Percentiles rank a stretch among this genome's conserved stretches.
phyloP scores from a whole-genome alignment of 2,797 vertebrate species.

The Enteromius radiatus region DNA sequence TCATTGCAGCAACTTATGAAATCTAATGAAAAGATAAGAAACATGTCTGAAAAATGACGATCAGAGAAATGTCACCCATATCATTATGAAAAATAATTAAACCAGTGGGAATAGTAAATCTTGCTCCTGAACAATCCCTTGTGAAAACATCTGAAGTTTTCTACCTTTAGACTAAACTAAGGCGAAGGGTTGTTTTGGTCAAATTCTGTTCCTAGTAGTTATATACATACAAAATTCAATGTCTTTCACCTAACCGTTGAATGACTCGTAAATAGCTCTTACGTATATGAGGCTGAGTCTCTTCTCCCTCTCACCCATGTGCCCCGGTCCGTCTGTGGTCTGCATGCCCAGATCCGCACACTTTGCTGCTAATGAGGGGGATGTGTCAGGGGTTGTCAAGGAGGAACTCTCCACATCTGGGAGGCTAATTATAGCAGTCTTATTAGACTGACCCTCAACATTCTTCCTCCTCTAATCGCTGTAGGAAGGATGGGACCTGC shows the following conservation, averaged over 20 bases:
- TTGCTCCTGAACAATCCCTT: background rate
- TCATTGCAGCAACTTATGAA: constrained; percentile 50
- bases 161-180: background rate
- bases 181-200: background rate
- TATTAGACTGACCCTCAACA: constrained; percentile 62
- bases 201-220: background rate
- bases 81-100: constrained; percentile 48
- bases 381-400: constrained; percentile 64
- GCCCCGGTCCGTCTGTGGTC: constrained; percentile 16
- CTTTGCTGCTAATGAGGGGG: constrained; percentile 57
- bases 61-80: constrained; percentile 23
- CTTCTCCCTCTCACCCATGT: constrained; percentile 35
- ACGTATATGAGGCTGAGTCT: constrained; percentile 1
- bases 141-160: constrained; percentile 7
- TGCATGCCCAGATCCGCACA: constrained; percentile 30
- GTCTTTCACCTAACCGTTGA: background rate
- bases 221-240: background rate
- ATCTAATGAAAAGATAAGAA: constrained; percentile 66
- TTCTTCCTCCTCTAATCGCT: constrained; percentile 44
- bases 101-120: constrained; percentile 55
- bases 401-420: constrained; percentile 59
- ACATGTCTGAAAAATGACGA: constrained; percentile 45
- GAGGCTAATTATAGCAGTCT: constrained; percentile 60
- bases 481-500: constrained; percentile 5
- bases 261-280: constrained; percentile 25